These are phyloP conservation scores for Microdon myrmicae DNA, from an alignment of 2,888 invertebrate species.

Conservation along the genomic window DNA sequence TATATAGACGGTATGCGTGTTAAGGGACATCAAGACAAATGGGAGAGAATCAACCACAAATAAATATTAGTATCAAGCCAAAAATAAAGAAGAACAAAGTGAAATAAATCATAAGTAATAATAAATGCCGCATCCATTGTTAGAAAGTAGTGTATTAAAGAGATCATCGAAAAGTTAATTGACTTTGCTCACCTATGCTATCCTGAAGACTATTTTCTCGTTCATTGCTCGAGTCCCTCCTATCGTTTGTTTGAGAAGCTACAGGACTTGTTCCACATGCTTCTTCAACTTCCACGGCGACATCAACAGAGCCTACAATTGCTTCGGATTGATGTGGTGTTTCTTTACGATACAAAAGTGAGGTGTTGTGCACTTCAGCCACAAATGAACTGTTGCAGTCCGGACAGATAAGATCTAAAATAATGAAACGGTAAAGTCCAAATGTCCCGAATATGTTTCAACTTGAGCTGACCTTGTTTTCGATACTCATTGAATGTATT, in stretches of 20 bases:
- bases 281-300: conserved; percentile 2
- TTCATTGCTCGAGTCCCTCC: conserved; percentile 18
- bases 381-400: conserved; percentile 72
- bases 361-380: conserved; percentile 62
- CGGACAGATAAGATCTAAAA: conserved; percentile 68
- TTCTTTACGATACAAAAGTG: conserved; percentile 55
- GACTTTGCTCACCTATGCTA: conserved; percentile 27
- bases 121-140: conserved; percentile 24
- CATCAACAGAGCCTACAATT: background rate
- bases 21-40: conserved; percentile 28
- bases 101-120: conserved; percentile 20
- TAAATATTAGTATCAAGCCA: conserved; percentile 49
- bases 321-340: conserved; percentile 8
- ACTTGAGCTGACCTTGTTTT: conserved; percentile 55
- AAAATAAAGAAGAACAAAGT: conserved; percentile 55
- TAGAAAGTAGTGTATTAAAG: conserved; percentile 29
- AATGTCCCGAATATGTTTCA: background rate
- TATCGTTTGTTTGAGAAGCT: conserved; percentile 8
- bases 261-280: background rate
- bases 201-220: conserved; percentile 24
- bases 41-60: conserved; percentile 15
- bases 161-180: background rate
- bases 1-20: conserved; percentile 47
- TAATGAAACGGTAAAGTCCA: background rate
- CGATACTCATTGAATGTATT: conserved; percentile 56